phyloP scores from a whole-genome alignment of 2,113 vertebrate species.

The Cheilinus undulatus region DNA sequence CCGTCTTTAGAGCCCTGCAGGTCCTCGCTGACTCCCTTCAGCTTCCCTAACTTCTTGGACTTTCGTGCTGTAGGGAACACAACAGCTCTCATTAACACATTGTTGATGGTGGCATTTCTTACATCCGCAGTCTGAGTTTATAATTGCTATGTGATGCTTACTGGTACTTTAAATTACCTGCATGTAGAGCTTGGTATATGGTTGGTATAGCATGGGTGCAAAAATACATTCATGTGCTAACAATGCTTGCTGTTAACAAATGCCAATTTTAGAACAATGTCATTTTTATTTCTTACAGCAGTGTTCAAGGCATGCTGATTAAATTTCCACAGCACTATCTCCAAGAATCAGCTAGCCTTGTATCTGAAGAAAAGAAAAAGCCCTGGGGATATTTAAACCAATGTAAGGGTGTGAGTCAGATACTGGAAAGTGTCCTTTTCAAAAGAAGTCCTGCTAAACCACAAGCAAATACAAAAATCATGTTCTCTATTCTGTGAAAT shows the following conservation, averaged over 20 bases:
- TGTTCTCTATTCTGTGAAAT: background rate
- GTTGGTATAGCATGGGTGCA: too few relatives aligned
- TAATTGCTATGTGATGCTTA: constrained; percentile 1
- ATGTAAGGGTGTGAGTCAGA: background rate
- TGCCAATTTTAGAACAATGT: background rate
- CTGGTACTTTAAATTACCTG: background rate
- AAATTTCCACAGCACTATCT: background rate
- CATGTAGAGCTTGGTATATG: background rate
- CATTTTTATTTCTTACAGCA: background rate
- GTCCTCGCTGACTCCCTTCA: constrained; percentile 94
- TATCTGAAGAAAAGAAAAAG: background rate
- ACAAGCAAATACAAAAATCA: background rate
- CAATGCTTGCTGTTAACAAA: background rate
- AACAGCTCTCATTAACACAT: constrained; percentile 7
- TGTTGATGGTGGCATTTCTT: constrained; percentile 14
- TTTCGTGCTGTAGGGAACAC: constrained; percentile 88
- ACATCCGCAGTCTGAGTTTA: constrained; percentile 1
- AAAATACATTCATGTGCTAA: background rate
- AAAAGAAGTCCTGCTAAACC: constrained; percentile 2
- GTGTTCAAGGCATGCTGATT: background rate
- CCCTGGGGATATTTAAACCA: constrained; percentile 9
- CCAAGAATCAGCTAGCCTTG: background rate
- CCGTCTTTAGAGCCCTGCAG: constrained; percentile 91
- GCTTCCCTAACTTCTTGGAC: constrained; percentile 96
- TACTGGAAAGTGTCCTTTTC: constrained; percentile 2